Conservation (phyloP, 1,140 invertebrate species). For the Homalodisca vitripennis region DNA sequence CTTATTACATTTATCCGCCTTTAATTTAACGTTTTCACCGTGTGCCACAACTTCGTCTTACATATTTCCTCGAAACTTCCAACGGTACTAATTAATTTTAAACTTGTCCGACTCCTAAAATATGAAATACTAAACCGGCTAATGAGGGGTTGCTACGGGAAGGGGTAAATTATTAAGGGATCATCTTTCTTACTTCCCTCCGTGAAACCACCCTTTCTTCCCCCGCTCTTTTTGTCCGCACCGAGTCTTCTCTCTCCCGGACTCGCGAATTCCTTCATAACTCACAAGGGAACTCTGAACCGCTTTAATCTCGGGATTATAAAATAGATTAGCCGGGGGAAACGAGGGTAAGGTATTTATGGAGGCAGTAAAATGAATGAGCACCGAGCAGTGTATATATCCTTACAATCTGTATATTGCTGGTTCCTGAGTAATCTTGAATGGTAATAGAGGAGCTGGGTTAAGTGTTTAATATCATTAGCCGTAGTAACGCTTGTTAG, state of each 20-base stretch:
- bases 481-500: no score
- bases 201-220: background rate
- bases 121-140: conserved; percentile 21
- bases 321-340: conserved; percentile 19
- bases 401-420: conserved; percentile 19
- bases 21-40: conserved; percentile 24
- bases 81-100: conserved; percentile 32
- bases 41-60: background rate
- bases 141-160: conserved; percentile 18
- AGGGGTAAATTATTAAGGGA: conserved; percentile 24
- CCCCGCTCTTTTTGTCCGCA: background rate
- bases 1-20: conserved; percentile 11
- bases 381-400: background rate
- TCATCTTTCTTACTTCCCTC: conserved; percentile 22
- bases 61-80: conserved; percentile 26
- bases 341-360: conserved; percentile 18
- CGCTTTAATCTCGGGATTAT: conserved; percentile 20
- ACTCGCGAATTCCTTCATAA: conserved; percentile 12
- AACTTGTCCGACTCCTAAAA: conserved; percentile 31
- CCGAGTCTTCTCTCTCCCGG: background rate
- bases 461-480: no score
- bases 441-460: no score
- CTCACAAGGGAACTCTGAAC: background rate
- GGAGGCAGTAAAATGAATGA: conserved; percentile 15
- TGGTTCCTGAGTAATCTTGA: background rate